A percentile compares a stretch with the other conserved stretches of the same genome.
These are phyloP conservation scores for Phalloptychus januarius DNA, from an alignment of 2,797 vertebrate genomes.

Conservation along the genomic window DNA sequence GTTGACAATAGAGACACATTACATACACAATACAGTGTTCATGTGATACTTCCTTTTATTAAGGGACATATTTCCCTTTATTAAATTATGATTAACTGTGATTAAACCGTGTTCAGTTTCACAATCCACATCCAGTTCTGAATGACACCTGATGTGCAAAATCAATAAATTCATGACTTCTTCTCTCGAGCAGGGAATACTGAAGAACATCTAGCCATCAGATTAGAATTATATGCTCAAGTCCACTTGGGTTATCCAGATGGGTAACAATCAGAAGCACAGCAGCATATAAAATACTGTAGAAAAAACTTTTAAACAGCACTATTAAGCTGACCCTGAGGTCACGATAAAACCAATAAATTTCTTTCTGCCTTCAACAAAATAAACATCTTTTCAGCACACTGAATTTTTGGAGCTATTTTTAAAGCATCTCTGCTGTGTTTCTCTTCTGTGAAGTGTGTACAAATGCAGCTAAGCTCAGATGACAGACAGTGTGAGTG, in stretches of 20 bases:
- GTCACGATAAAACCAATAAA: neutral
- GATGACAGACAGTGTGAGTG: constrained; percentile 44
- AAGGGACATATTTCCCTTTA: neutral
- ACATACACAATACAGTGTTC: neutral
- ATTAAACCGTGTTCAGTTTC: neutral
- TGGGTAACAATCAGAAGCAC: neutral
- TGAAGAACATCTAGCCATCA: neutral
- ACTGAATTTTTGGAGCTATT: neutral
- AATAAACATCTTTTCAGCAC: neutral
- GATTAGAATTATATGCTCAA: neutral
- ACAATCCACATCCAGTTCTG: neutral
- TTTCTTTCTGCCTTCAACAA: neutral
- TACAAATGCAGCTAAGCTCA: constrained; percentile 40
- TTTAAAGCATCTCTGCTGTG: neutral
- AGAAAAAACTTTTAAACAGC: neutral
- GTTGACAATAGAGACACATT: neutral
- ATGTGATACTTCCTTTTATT: neutral
- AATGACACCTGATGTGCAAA: neutral
- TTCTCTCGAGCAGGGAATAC: neutral
- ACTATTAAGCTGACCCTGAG: neutral
- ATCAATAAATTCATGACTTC: neutral
- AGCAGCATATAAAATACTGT: neutral
- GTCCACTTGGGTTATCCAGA: neutral
- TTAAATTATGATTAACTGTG: neutral
- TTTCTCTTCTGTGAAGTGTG: constrained; percentile 42